phyloP scores from a whole-genome alignment of 2,113 vertebrate genomes.

The Nothobranchius kuhntae region DNA sequence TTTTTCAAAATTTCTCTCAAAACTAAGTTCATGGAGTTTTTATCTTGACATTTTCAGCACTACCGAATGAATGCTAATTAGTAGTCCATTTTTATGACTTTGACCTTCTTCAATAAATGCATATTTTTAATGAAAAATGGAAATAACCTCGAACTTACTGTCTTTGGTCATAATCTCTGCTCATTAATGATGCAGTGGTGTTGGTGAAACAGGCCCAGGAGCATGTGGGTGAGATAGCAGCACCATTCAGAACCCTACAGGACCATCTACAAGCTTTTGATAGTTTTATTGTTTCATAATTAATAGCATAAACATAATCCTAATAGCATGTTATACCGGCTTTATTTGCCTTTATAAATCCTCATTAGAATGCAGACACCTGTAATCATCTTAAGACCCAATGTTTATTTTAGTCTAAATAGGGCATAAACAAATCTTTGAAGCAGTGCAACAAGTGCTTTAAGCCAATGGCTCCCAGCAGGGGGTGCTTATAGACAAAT shows the following conservation, averaged over 20 bases:
- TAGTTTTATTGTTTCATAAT: conserved; percentile 38
- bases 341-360: conserved; percentile 41
- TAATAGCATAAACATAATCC: conserved; percentile 43
- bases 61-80: no score
- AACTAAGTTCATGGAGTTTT: neutral
- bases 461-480: conserved; percentile 6
- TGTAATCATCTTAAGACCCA: conserved; percentile 46
- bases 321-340: conserved; percentile 18
- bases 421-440: conserved; percentile 29
- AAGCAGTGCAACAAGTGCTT: conserved; percentile 17
- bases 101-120: no score
- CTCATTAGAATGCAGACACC: conserved; percentile 40
- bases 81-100: no score
- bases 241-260: conserved; percentile 7
- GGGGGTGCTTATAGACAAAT: neutral
- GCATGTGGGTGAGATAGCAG: conserved; percentile 48
- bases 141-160: conserved; percentile 62
- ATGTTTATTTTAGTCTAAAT: conserved; percentile 40
- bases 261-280: conserved; percentile 12
- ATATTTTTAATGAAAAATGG: no score
- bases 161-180: conserved; percentile 70
- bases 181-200: conserved; percentile 62
- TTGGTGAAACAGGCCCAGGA: conserved; percentile 26
- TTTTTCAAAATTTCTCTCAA: neutral
- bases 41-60: no score